Conservation (phyloP, 2,113 vertebrate species). For the Anarhynchus alexandrinus region DNA sequence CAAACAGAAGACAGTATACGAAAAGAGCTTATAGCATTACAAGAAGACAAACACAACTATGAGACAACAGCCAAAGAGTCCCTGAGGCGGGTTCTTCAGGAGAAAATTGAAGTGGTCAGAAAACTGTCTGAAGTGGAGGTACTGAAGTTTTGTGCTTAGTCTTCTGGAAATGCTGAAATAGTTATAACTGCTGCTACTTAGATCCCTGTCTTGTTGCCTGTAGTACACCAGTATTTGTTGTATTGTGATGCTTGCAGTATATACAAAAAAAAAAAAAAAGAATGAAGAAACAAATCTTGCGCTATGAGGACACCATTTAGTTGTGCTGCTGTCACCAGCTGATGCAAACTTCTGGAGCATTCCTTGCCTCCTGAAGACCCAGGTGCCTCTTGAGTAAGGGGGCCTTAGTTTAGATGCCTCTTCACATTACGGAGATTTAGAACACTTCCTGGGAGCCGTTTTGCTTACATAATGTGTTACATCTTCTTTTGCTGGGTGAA, state of each 20-base stretch:
- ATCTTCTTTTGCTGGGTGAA: neutral
- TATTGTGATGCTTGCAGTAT: neutral
- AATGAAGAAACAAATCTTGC: neutral
- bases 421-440: neutral
- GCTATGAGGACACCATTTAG: neutral
- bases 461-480: neutral
- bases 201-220: neutral
- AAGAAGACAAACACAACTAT: conserved; percentile 98
- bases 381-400: neutral
- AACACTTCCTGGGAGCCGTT: neutral
- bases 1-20: conserved; percentile 96
- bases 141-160: neutral
- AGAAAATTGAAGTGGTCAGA: conserved; percentile 98
- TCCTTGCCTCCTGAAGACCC: neutral
- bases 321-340: neutral
- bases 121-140: conserved; percentile 99
- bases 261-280: neutral
- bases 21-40: conserved; percentile 93
- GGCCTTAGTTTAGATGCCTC: neutral
- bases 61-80: conserved; percentile 99
- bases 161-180: neutral
- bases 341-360: neutral
- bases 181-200: neutral
- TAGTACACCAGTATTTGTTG: neutral
- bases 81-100: conserved; percentile 97